Conservation (phyloP, 2,888 invertebrate genomes). For the Strigamia transsilvanica region DNA sequence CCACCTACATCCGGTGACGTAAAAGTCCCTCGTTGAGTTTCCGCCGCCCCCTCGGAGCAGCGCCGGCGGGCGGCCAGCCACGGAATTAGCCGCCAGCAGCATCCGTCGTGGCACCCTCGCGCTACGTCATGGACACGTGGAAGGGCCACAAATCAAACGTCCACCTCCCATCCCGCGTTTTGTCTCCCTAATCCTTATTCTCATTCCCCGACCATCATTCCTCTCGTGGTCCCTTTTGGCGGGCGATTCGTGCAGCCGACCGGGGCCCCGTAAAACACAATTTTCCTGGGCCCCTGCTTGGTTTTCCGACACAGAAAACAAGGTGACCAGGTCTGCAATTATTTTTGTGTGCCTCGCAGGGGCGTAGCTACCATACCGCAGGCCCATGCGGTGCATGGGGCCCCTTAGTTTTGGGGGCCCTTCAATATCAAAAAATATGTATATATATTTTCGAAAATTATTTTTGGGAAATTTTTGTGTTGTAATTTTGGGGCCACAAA, state of each 20-base stretch:
- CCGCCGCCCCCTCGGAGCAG: slow-evolving; percentile 29
- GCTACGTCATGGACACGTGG: slow-evolving; percentile 17
- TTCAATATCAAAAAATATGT: too few species aligned
- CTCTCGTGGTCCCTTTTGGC: neutral
- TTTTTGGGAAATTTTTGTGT: too few species aligned
- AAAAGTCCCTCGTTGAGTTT: neutral
- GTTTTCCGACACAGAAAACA: too few species aligned
- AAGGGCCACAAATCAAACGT: slow-evolving; percentile 32
- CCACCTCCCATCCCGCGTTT: neutral
- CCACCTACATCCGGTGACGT: slow-evolving; percentile 55
- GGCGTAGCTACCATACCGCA: too few species aligned
- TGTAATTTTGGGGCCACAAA: too few species aligned
- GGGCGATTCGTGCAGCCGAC: neutral
- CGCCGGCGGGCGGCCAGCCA: slow-evolving; percentile 37
- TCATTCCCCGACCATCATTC: neutral
- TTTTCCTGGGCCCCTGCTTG: too few species aligned
- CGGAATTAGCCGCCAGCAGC: slow-evolving; percentile 53
- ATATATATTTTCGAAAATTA: too few species aligned
- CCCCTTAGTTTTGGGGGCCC: too few species aligned
- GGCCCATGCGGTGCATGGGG: too few species aligned
- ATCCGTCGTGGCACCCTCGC: slow-evolving; percentile 48
- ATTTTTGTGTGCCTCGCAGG: too few species aligned
- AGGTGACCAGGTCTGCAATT: too few species aligned
- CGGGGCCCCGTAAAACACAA: too few species aligned
- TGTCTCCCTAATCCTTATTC: neutral